A percentile compares a stretch with the other conserved stretches of the same genome.
Conservation (phyloP, 92 coral and sea anemone genomes). For the Pocillopora grandis region DNA sequence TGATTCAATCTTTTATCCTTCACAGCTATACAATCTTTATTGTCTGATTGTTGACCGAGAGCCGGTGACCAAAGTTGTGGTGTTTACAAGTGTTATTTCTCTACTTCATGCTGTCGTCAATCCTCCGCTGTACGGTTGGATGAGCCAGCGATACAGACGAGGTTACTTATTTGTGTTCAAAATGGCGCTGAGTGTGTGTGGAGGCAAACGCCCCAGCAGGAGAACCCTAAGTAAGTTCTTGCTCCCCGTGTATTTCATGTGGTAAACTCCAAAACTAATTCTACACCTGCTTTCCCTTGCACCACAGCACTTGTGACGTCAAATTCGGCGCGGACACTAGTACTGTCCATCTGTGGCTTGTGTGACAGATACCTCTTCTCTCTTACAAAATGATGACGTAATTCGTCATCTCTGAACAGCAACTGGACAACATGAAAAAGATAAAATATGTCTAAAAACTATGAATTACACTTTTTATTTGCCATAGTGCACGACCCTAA, state of each 20-base stretch:
- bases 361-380: no score
- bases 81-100: constrained; percentile 78
- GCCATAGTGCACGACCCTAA: no score
- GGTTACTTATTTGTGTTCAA: constrained; percentile 70
- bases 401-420: no score
- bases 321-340: no score
- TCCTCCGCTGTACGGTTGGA: constrained; percentile 87
- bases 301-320: no score
- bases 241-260: neutral
- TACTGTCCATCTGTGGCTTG: no score
- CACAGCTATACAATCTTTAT: constrained; percentile 79
- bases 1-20: neutral
- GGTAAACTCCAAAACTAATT: neutral
- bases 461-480: no score
- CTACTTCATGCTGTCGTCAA: constrained; percentile 84
- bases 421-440: no score
- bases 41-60: constrained; percentile 66
- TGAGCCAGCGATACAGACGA: constrained; percentile 90
- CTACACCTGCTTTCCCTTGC: no score
- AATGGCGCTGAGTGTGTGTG: constrained; percentile 57
- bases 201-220: constrained; percentile 58
- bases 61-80: constrained; percentile 50
- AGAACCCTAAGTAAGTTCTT: constrained; percentile 36
- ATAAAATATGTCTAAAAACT: no score
- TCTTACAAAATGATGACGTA: no score